These are phyloP conservation scores for Conops quadrifasciatus DNA, from an alignment of 2,888 invertebrate species.

Conservation along the genomic window DNA sequence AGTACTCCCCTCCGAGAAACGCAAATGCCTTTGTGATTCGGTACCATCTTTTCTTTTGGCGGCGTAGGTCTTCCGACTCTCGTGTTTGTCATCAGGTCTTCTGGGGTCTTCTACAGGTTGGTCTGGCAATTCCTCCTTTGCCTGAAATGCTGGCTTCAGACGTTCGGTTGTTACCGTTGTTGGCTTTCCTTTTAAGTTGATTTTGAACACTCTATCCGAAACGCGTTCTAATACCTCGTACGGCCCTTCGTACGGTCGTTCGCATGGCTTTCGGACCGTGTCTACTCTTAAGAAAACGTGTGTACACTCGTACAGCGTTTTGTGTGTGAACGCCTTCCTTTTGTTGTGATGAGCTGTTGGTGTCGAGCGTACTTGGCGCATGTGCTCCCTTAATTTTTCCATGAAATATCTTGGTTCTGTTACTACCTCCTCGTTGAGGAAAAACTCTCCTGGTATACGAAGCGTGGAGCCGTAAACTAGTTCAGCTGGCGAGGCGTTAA, in stretches of 20 bases:
- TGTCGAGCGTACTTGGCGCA: conserved; percentile 32
- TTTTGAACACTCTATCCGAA: not conserved
- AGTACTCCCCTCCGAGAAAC: no score
- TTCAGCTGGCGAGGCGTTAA: not conserved
- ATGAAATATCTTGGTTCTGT: not conserved
- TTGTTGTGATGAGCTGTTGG: conserved; percentile 30
- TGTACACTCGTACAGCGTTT: not conserved
- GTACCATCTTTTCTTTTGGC: no score
- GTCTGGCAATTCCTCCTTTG: no score
- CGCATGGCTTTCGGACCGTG: not conserved
- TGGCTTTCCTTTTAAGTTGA: not conserved
- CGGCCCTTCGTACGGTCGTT: not conserved
- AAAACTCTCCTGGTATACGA: not conserved
- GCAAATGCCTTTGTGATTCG: no score
- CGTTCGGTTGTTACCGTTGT: not conserved
- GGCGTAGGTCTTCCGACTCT: no score
- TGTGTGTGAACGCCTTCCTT: not conserved
- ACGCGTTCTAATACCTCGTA: not conserved
- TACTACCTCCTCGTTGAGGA: not conserved
- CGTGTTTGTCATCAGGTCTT: no score
- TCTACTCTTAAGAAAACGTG: not conserved
- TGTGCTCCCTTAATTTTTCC: conserved; percentile 27
- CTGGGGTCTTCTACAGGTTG: no score
- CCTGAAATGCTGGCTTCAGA: not conserved
- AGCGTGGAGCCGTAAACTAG: not conserved